Conservation (phyloP, 1,140 invertebrate species). For the Aphidius gifuensis region DNA sequence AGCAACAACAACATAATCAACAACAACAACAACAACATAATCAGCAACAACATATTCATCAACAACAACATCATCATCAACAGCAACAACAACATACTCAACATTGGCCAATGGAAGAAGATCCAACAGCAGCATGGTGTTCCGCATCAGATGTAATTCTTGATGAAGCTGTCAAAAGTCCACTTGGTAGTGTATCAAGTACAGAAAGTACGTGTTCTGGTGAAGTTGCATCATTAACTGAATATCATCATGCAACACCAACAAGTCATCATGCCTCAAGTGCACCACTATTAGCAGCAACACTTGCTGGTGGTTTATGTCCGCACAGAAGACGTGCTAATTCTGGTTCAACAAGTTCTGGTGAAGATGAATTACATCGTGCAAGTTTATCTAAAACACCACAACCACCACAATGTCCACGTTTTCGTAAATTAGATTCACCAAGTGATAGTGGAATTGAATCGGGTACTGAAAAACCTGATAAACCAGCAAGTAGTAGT, state of each 20-base stretch:
- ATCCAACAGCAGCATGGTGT: constrained; percentile 59
- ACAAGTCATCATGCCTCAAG: constrained; percentile 56
- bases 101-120: constrained; percentile 54
- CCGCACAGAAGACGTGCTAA: constrained; percentile 71
- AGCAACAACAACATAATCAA: constrained; percentile 40
- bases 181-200: constrained; percentile 80
- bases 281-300: constrained; percentile 74
- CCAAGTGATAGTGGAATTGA: constrained; percentile 91
- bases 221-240: constrained; percentile 63
- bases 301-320: constrained; percentile 66
- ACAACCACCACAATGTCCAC: constrained; percentile 54
- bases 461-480: constrained; percentile 81
- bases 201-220: constrained; percentile 72
- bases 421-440: constrained; percentile 80
- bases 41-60: constrained; percentile 35
- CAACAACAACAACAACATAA: constrained; percentile 44
- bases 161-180: constrained; percentile 78
- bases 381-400: constrained; percentile 59
- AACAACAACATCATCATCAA: constrained; percentile 38
- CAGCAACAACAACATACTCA: constrained; percentile 60
- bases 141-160: constrained; percentile 66
- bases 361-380: constrained; percentile 72
- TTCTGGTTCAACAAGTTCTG: constrained; percentile 70
- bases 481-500: constrained; percentile 66
- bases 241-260: constrained; percentile 52